Base-by-base conservation (phyloP, 2,113 vertebrate species). In the Aix galericulata region DNA sequence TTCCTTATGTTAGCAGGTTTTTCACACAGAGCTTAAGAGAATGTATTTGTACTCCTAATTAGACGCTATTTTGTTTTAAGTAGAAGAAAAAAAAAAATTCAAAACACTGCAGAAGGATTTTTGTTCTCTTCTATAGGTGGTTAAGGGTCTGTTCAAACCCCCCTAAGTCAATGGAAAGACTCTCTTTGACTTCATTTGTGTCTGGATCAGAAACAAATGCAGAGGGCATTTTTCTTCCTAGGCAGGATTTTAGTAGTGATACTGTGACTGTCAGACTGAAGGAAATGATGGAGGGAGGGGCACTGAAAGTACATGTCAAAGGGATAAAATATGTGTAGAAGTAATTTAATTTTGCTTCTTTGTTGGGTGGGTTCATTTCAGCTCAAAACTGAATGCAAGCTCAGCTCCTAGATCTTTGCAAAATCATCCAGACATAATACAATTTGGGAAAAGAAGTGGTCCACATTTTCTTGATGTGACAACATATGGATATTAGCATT, bases 301-400 rank as follows among this genome's bases (percentile, higher is more conserved):
- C 76, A 85, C 32, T 63, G 76, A 92, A 82, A 95, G 44, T 58
- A 95, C 95, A 96, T 92, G 76, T 94, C 93, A 92, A 88, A 95
- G 64, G 82, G 44, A 92, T 94, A 95, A 96, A 86, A 72, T 90
- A 94, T 88, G 85, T 63, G 32, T 93, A 97, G 89, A 76, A 76
- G 67, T 94, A 82, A 93, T 93, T 95, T 86, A 85, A 96, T 95
- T 86, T 76, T 90, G 88, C 11, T 88, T 66, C 21, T 17, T 92
- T 96, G 36, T 53, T 97, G 74, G 38, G 91, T 58, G 5, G 8
- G 55, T 96, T 93, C 38, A 94, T 86, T 95, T 96, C 38, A 95
- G 92, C 87, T 95, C 4, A 8, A 89, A 91, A 59, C 42, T 73
- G 69, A 93, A 91, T 91, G 82, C 71, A 93, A 93, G 64, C 53